These are phyloP conservation scores for Mastomys natalensis DNA, from an alignment of 2,113 vertebrate species.

Conservation along the genomic window DNA sequence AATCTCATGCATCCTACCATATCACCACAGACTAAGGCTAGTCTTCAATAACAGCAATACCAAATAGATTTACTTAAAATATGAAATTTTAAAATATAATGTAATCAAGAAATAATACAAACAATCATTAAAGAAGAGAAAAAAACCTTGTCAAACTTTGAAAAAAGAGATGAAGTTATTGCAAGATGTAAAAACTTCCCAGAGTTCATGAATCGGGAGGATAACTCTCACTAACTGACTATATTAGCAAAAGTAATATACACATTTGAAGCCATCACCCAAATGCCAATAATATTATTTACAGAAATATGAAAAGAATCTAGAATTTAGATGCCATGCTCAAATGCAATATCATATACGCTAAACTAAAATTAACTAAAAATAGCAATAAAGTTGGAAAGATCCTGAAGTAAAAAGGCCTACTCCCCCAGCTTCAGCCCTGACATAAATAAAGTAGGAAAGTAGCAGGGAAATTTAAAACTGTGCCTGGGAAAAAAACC, in stretches of 20 bases:
- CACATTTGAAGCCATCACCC: not conserved
- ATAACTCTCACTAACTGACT: not conserved
- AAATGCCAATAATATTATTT: not conserved
- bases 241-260: not conserved
- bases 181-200: not conserved
- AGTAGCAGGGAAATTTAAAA: not conserved
- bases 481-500: constrained; percentile 1
- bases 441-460: not conserved
- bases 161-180: not conserved
- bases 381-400: not conserved
- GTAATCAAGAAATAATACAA: not conserved
- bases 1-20: no score
- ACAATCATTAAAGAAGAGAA: not conserved
- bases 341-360: not conserved
- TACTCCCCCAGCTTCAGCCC: not conserved
- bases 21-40: no score
- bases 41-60: not conserved
- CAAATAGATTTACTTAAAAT: not conserved
- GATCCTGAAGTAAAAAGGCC: not conserved
- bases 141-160: not conserved
- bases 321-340: not conserved
- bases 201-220: not conserved
- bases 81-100: not conserved
- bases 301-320: not conserved
- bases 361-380: not conserved